These are phyloP conservation scores for Xiphorhynchus elegans DNA, from an alignment of 2,113 vertebrate genomes.

Conservation along the genomic window DNA sequence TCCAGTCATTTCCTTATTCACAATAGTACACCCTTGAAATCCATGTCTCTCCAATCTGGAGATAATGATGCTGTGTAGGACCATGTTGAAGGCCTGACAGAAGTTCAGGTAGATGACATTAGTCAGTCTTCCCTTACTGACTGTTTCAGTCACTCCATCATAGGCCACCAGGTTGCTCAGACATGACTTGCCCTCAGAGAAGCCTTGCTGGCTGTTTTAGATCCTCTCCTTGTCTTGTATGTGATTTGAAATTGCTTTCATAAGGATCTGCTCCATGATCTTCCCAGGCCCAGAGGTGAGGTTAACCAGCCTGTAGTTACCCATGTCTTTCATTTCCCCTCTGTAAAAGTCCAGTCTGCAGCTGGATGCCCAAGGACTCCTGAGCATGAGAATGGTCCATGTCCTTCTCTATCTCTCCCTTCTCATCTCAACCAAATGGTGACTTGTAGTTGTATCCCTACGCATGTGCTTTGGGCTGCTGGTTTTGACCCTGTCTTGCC, in stretches of 20 bases:
- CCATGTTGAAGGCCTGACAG: neutral
- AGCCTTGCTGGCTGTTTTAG: neutral
- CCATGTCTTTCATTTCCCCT: accelerated
- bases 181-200: neutral
- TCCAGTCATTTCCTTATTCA: neutral
- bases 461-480: neutral
- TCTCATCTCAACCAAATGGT: neutral
- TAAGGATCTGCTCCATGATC: neutral
- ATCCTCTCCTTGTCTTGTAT: neutral
- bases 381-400: accelerated
- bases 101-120: neutral
- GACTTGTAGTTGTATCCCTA: neutral
- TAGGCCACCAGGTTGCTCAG: neutral
- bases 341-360: neutral
- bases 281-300: neutral
- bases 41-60: neutral
- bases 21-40: neutral
- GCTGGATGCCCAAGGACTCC: neutral
- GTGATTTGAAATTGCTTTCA: neutral
- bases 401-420: neutral
- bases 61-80: neutral
- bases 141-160: neutral
- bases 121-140: neutral
- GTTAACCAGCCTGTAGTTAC: neutral
- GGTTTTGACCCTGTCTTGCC: neutral